Percentiles rank a stretch among this genome's conserved stretches.
phyloP scores from a whole-genome alignment of 2,888 invertebrate genomes.

The Yponomeuta cagnagella region DNA sequence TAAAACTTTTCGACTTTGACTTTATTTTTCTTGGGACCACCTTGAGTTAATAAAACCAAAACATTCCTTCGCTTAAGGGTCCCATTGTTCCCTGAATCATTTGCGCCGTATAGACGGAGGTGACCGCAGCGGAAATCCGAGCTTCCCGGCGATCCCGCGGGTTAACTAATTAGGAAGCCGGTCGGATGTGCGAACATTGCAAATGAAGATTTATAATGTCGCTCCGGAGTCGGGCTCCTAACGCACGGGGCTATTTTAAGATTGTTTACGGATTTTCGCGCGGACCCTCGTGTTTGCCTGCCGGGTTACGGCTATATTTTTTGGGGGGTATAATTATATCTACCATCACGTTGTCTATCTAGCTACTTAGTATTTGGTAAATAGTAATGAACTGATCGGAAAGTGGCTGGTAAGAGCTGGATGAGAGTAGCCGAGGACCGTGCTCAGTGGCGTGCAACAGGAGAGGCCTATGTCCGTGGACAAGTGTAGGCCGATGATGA shows the following conservation, averaged over 20 bases:
- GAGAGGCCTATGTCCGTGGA: no score
- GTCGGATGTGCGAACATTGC: conserved; percentile 67
- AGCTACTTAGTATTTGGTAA: no score
- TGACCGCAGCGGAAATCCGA: conserved; percentile 23
- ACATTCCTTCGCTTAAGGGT: neutral
- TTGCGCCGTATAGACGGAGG: conserved; percentile 16
- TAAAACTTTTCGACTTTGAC: no score
- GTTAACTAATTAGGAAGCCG: conserved; percentile 35
- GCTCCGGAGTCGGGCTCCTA: conserved; percentile 18
- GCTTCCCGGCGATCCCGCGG: conserved; percentile 16
- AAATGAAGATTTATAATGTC: conserved; percentile 72
- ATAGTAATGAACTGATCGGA: no score
- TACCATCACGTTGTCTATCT: no score
- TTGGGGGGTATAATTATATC: neutral
- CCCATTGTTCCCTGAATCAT: neutral
- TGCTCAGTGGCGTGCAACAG: no score
- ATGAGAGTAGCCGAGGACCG: no score
- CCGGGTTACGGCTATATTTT: neutral
- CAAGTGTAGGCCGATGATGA: no score
- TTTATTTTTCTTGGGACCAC: no score
- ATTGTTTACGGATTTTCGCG: conserved; percentile 3
- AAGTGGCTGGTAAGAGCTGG: no score
- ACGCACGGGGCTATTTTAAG: neutral
- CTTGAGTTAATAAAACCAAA: neutral
- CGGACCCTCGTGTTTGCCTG: neutral